These are phyloP conservation scores for Apostichopus leukothele DNA, from an alignment of 53 echinoderm and acorn worm species.

Conservation along the genomic window DNA sequence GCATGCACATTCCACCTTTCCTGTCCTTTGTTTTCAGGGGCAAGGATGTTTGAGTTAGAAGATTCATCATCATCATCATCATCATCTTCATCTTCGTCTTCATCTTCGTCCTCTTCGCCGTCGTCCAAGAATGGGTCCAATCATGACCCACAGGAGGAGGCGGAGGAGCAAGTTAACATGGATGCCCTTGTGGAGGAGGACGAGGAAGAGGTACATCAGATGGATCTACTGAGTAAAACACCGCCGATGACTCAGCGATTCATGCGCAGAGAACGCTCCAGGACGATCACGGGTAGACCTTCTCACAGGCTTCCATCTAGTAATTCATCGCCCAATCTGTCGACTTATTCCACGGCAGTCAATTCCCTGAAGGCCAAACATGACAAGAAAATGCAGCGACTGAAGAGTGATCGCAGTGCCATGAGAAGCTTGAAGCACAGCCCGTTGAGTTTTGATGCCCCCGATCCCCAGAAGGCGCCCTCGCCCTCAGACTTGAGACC, in stretches of 20 bases:
- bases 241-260: constrained; percentile 37
- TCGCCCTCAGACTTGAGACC: constrained; percentile 9
- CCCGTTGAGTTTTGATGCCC: constrained; percentile 33
- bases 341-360: constrained; percentile 6
- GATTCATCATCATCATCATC: neutral
- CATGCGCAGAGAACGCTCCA: constrained; percentile 3
- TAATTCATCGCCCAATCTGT: constrained; percentile 28
- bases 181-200: constrained; percentile 9
- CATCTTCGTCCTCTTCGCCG: too few relatives aligned
- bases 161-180: neutral
- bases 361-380: constrained; percentile 39
- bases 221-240: constrained; percentile 41
- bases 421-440: constrained; percentile 32
- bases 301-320: constrained; percentile 20
- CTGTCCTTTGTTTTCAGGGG: neutral
- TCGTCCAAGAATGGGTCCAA: too few relatives aligned
- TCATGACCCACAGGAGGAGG: too few relatives aligned
- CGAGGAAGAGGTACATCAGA: constrained; percentile 30
- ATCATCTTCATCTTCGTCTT: too few relatives aligned
- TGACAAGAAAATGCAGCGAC: constrained; percentile 38
- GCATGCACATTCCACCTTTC: too few relatives aligned
- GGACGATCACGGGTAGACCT: neutral
- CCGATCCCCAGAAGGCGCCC: neutral
- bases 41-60: neutral
- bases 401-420: constrained; percentile 29